phyloP scores from a whole-genome alignment of 1,140 invertebrate species.

The Drosophila nikananu region DNA sequence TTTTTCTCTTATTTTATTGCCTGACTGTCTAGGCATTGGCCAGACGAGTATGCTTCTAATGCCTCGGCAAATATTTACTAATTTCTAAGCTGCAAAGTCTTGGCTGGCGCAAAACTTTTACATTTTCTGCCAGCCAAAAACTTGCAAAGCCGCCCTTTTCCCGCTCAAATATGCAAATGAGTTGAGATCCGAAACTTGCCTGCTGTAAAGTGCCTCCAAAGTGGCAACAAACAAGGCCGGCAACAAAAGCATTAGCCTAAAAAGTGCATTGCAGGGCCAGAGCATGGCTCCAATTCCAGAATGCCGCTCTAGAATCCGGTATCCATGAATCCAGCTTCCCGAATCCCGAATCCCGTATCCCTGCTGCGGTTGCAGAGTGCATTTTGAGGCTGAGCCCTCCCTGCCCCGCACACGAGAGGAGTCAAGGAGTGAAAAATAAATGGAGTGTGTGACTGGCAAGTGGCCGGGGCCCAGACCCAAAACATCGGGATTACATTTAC shows the following conservation, averaged over 20 bases:
- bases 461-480: conserved; percentile 22
- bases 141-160: conserved; percentile 12
- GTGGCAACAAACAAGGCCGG: conserved; percentile 47
- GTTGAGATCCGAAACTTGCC: conserved; percentile 35
- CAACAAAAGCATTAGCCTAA: conserved; percentile 69
- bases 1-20: background rate
- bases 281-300: background rate
- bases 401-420: conserved; percentile 36
- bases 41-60: conserved; percentile 45
- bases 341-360: conserved; percentile 21
- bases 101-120: conserved; percentile 19
- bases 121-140: conserved; percentile 59
- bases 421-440: conserved; percentile 80
- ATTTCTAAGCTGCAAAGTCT: conserved; percentile 40
- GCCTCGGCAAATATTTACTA: conserved; percentile 52
- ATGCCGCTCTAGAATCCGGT: conserved; percentile 5
- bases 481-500: conserved; percentile 77
- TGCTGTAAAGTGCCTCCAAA: conserved; percentile 70
- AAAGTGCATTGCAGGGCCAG: conserved; percentile 60
- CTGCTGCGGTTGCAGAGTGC: conserved; percentile 56
- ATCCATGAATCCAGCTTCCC: conserved; percentile 7
- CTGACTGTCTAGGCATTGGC: conserved; percentile 30
- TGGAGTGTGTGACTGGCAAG: conserved; percentile 75
- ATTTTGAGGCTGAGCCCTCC: conserved; percentile 46
- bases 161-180: conserved; percentile 78